phyloP scores from a whole-genome alignment of 2,113 vertebrate genomes.

The Hippoglossus stenolepis region DNA sequence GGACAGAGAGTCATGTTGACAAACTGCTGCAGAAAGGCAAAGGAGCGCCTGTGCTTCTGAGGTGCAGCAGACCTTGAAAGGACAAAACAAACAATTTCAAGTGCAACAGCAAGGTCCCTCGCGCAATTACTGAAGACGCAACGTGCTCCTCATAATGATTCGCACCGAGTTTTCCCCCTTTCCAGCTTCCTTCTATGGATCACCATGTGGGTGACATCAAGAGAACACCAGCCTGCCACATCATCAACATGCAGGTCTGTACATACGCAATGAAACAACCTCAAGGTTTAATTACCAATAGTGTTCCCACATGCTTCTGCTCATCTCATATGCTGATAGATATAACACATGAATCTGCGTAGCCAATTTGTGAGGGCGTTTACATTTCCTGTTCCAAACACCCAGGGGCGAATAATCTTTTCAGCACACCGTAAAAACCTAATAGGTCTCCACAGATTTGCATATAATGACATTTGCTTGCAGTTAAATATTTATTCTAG shows the following conservation, averaged over 20 bases:
- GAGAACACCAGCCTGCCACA: slow-evolving; percentile 3
- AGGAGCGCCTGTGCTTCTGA: slow-evolving; percentile 65
- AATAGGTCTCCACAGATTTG: slow-evolving; percentile 40
- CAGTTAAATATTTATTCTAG: slow-evolving; percentile 43
- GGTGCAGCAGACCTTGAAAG: slow-evolving; percentile 71
- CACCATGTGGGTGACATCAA: slow-evolving; percentile 16
- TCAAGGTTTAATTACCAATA: slow-evolving; percentile 18
- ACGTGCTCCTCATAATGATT: slow-evolving; percentile 56
- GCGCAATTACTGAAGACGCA: slow-evolving; percentile 50
- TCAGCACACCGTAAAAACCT: slow-evolving; percentile 27
- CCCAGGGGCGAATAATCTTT: slow-evolving; percentile 35
- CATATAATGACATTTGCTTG: slow-evolving; percentile 55
- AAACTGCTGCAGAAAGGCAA: slow-evolving; percentile 61
- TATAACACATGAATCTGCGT: slow-evolving; percentile 15
- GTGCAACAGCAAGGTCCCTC: slow-evolving; percentile 49
- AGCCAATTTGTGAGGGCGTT: slow-evolving; percentile 20
- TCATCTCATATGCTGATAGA: slow-evolving; percentile 1
- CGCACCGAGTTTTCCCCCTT: slow-evolving; percentile 22
- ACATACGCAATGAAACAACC: slow-evolving; percentile 5
- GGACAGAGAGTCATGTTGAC: slow-evolving; percentile 70
- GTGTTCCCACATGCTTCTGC: slow-evolving; percentile 12
- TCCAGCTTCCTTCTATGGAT: slow-evolving; percentile 9
- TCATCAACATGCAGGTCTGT: background rate
- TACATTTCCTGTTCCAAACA: slow-evolving; percentile 37
- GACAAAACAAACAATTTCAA: slow-evolving; percentile 72